A percentile compares a stretch with the other conserved stretches of the same genome.
phyloP scores from a whole-genome alignment of 2,888 invertebrate genomes.

The Drosophila melanosoma region DNA sequence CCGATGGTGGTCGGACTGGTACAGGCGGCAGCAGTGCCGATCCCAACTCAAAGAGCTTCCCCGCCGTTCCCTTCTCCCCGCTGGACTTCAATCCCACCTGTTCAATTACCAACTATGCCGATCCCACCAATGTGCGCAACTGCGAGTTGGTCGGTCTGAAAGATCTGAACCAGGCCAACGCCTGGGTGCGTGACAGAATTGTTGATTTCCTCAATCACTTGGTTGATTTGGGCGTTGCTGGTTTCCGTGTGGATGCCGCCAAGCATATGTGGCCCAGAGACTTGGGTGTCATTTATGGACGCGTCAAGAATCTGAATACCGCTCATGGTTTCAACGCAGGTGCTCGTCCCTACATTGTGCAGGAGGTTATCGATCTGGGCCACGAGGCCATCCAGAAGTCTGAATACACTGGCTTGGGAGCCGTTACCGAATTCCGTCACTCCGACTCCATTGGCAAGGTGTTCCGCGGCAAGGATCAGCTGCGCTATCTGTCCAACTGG shows the following conservation, averaged over 20 bases:
- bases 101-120: slow-evolving; percentile 88
- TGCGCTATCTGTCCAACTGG: slow-evolving; percentile 89
- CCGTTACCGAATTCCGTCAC: slow-evolving; percentile 91
- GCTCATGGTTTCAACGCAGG: slow-evolving; percentile 88
- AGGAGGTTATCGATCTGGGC: slow-evolving; percentile 91
- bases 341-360: slow-evolving; percentile 89
- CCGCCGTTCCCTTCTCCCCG: slow-evolving; percentile 88
- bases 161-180: slow-evolving; percentile 90
- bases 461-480: slow-evolving; percentile 87
- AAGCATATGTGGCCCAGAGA: slow-evolving; percentile 94
- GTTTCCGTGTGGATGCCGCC: slow-evolving; percentile 93
- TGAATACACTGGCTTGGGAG: slow-evolving; percentile 86
- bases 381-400: slow-evolving; percentile 85
- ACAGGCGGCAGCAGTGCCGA: slow-evolving; percentile 88
- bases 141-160: slow-evolving; percentile 90
- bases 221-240: slow-evolving; percentile 91
- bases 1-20: slow-evolving; percentile 85
- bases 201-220: slow-evolving; percentile 81
- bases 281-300: slow-evolving; percentile 86
- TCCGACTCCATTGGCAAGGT: slow-evolving; percentile 85
- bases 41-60: slow-evolving; percentile 86
- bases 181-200: slow-evolving; percentile 76
- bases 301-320: slow-evolving; percentile 88
- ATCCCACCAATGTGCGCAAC: slow-evolving; percentile 88
- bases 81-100: slow-evolving; percentile 90